These are phyloP conservation scores for Aulostomus chinensis DNA, from an alignment of 2,797 vertebrate genomes.

Conservation along the genomic window DNA sequence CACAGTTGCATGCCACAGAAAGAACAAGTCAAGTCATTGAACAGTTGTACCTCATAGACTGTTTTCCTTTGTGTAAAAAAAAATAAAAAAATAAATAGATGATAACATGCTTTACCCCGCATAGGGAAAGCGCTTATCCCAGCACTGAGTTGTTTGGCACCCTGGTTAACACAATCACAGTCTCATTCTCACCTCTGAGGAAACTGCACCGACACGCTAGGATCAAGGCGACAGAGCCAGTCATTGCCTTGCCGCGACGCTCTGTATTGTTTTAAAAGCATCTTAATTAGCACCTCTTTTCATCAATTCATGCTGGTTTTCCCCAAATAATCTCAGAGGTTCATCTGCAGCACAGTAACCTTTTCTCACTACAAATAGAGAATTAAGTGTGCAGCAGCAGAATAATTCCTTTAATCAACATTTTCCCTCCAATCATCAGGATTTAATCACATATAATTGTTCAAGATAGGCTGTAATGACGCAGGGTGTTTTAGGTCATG, in stretches of 20 bases:
- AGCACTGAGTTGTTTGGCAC: conserved; percentile 23
- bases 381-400: too few species aligned
- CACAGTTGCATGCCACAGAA: too few species aligned
- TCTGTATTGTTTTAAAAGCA: conserved; percentile 32
- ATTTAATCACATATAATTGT: conserved; percentile 1
- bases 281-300: conserved; percentile 53
- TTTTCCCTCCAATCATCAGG: conserved; percentile 1
- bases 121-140: too few species aligned
- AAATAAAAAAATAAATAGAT: too few species aligned
- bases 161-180: conserved; percentile 52
- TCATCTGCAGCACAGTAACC: too few species aligned
- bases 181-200: conserved; percentile 53
- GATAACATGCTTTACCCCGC: too few species aligned
- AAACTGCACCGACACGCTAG: conserved; percentile 38
- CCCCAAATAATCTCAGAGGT: too few species aligned
- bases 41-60: too few species aligned
- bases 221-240: conserved; percentile 32
- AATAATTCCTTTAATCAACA: too few species aligned
- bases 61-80: too few species aligned
- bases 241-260: conserved; percentile 31
- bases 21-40: neutral
- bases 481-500: conserved; percentile 21
- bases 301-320: too few species aligned
- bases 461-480: conserved; percentile 11
- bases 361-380: too few species aligned